Conservation (phyloP, 1,140 invertebrate genomes). For the Oryzaephilus surinamensis region DNA sequence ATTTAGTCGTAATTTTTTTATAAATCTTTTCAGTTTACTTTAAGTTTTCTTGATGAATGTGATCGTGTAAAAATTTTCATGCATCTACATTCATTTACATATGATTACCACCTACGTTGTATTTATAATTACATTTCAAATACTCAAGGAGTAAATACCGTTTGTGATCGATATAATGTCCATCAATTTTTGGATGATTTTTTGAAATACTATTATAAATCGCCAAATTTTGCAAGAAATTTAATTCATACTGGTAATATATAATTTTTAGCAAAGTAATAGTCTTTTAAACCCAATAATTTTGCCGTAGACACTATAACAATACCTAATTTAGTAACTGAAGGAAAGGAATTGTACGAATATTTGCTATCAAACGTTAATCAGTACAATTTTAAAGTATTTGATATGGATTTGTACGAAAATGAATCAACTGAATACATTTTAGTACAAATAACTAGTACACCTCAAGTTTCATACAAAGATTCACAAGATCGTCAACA, state of each 20-base stretch:
- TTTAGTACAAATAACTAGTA: conserved; percentile 48
- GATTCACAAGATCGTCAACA: conserved; percentile 52
- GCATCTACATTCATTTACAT: conserved; percentile 81
- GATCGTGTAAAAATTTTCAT: conserved; percentile 63
- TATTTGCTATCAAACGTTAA: conserved; percentile 63
- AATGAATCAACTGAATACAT: conserved; percentile 44
- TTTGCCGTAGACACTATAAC: conserved; percentile 45
- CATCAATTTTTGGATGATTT: conserved; percentile 74
- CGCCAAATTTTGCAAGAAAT: conserved; percentile 73
- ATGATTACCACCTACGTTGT: conserved; percentile 74
- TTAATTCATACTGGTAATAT: conserved; percentile 58
- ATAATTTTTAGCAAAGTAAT: not conserved
- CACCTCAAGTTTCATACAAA: conserved; percentile 47
- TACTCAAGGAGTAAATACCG: conserved; percentile 40
- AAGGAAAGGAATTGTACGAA: conserved; percentile 57
- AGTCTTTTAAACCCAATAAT: conserved; percentile 3
- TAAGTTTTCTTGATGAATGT: conserved; percentile 66
- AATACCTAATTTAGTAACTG: conserved; percentile 49
- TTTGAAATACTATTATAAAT: conserved; percentile 72
- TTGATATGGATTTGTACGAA: conserved; percentile 51
- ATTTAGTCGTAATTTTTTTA: not conserved
- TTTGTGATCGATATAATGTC: conserved; percentile 62
- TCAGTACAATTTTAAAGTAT: conserved; percentile 55
- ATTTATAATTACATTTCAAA: conserved; percentile 62
- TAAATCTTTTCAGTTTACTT: conserved; percentile 45